Percentiles rank a stretch among this genome's conserved stretches.
Evolutionary conservation across 2,797 vertebrate species (phyloP).

Genomic region (Sebastes iracundus): DNA sequence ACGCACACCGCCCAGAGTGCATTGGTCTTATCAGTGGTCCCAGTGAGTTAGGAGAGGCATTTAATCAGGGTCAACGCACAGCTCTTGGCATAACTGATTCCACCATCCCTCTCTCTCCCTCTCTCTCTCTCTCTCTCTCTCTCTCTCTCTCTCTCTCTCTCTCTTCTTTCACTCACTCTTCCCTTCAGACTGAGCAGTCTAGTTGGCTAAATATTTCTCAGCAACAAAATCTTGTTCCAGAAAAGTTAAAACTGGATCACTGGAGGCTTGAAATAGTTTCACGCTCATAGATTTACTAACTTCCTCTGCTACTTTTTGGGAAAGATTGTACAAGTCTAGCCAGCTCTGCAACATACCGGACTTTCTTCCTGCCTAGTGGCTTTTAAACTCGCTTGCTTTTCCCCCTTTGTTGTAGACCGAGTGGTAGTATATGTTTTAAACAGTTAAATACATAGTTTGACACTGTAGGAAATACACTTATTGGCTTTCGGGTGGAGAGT

Average conservation of each 20-base stretch:
- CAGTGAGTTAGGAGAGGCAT: conserved; percentile 69
- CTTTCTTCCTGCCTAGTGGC: not conserved
- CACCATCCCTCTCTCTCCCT: conserved; percentile 19
- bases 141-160: not conserved
- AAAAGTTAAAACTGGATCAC: conserved; percentile 67
- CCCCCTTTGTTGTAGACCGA: not conserved
- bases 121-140: not conserved
- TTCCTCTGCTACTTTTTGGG: conserved; percentile 43
- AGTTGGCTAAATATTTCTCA: conserved; percentile 60
- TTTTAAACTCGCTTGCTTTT: not conserved
- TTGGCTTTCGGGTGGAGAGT: not conserved
- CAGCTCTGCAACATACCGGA: not conserved
- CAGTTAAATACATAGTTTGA: not conserved
- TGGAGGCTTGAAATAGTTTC: conserved; percentile 62
- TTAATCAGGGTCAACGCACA: conserved; percentile 76
- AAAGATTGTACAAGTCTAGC: conserved; percentile 5
- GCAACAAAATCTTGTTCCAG: conserved; percentile 53
- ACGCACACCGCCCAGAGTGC: conserved; percentile 53
- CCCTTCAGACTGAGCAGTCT: conserved; percentile 31
- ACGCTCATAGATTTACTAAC: conserved; percentile 36
- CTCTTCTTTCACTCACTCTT: conserved; percentile 4
- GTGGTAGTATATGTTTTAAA: not conserved
- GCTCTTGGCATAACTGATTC: conserved; percentile 72
- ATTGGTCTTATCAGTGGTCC: conserved; percentile 74
- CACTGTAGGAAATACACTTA: not conserved